phyloP scores from a whole-genome alignment of 2,888 invertebrate species.

The Pachymerium ferrugineum region DNA sequence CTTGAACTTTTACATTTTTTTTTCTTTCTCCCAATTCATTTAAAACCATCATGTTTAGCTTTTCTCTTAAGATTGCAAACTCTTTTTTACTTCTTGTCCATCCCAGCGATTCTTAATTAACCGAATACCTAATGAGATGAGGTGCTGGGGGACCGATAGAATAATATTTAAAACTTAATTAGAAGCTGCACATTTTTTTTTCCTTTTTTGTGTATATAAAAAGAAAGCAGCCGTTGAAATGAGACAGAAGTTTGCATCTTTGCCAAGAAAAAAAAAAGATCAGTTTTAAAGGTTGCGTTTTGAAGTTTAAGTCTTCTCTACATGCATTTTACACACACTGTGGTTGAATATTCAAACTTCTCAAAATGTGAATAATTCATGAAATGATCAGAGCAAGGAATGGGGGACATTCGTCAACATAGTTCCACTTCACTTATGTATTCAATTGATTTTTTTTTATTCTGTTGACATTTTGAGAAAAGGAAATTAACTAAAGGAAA shows the following conservation, averaged over 20 bases:
- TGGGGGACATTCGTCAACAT: background rate
- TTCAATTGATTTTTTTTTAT: background rate
- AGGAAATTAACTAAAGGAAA: too few species aligned
- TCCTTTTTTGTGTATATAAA: background rate
- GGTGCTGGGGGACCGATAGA: constrained; percentile 19
- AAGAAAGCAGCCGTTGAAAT: background rate
- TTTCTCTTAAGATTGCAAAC: background rate
- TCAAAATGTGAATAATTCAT: constrained; percentile 11
- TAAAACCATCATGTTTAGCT: too few species aligned
- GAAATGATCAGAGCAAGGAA: background rate
- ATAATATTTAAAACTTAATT: constrained; percentile 27
- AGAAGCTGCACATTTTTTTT: background rate
- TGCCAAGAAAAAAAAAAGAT: background rate
- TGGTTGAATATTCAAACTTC: background rate
- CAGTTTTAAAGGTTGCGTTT: background rate
- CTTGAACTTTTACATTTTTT: too few species aligned
- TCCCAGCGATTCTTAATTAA: constrained; percentile 20
- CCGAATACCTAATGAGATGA: constrained; percentile 17
- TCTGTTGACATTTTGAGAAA: too few species aligned
- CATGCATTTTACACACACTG: background rate
- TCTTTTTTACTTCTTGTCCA: constrained; percentile 11
- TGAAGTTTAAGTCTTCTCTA: too few species aligned
- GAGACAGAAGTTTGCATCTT: too few species aligned
- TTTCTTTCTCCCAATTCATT: background rate
- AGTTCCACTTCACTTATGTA: background rate